Evolutionary conservation across 2,113 vertebrate genomes (phyloP).

Genomic region (Nibea coibor): DNA sequence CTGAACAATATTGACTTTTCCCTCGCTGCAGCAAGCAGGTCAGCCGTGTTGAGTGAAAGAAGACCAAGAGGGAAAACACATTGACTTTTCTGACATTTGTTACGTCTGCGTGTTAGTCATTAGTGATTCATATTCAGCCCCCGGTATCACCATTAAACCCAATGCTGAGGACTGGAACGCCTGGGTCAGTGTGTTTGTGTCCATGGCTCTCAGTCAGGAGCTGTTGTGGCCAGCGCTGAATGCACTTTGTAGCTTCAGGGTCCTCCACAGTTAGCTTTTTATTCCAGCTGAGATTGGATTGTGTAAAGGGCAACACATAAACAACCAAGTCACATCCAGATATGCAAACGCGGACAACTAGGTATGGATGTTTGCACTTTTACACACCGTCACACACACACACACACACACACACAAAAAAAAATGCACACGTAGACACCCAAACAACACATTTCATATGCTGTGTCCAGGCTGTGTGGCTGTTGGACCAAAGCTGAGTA

Average conservation of each 20-base stretch:
- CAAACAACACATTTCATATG: background rate
- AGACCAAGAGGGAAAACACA: constrained; percentile 40
- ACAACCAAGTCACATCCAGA: background rate
- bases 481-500: constrained; percentile 65
- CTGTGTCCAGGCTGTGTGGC: constrained; percentile 55
- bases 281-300: constrained; percentile 55
- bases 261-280: constrained; percentile 50
- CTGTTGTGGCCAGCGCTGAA: constrained; percentile 40
- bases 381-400: background rate
- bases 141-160: constrained; percentile 66
- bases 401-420: background rate
- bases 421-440: background rate
- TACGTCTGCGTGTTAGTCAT: constrained; percentile 69
- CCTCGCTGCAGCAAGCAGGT: constrained; percentile 29
- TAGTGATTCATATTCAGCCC: constrained; percentile 67
- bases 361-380: constrained; percentile 13
- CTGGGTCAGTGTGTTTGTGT: constrained; percentile 73
- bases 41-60: constrained; percentile 39
- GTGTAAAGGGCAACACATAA: constrained; percentile 27
- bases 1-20: constrained; percentile 60
- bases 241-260: constrained; percentile 66
- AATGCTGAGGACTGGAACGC: constrained; percentile 49
- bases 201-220: constrained; percentile 59
- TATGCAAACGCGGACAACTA: constrained; percentile 22
- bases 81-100: constrained; percentile 67